Evolutionary conservation across 1,140 invertebrate species (phyloP), one percentile per base, ranked within the genome.

Genomic region (Diabrotica virgifera): DNA sequence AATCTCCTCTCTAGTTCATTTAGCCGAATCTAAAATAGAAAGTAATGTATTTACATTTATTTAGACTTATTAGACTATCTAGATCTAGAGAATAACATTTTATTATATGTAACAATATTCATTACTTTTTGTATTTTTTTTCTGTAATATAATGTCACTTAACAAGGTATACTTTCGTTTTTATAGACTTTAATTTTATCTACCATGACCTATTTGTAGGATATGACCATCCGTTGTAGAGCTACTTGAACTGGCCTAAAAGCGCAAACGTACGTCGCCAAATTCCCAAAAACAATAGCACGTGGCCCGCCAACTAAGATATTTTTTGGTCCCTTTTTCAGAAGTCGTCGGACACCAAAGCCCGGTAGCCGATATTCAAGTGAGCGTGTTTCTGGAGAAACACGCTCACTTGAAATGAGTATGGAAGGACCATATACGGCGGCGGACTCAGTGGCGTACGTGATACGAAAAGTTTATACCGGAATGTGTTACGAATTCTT

Each of bases 251-350:
- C 40, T 46, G 40, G 40, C 40, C 40, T 46, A 46, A 46, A 8
- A 54, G 12, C 12, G 5, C 52, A 8, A 35, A 54, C 8, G 9
- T 12, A 8, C 12, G 24, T 54, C 52, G n/a, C 12, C 12, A 51
- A 59, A 50, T 59, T 51, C 58, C 13, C 58, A 40, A 59, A 73
- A 67, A 74, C 72, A 74, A 76, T 72, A 76, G 74, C 74, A 73
- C 74, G 74, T 76, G 74, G 58, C 58, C 40, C 36, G 69, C 70
- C 66, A 52, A 68, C 65, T 66, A 59, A 62, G 10, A 12, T 14
- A 38, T 62, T 62, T 62, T 62, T 62, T 54, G 67, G 63, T 69
- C 65, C 64, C 67, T 70, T 70, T 70, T 62, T 37, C 24, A 54
- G 50, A 62, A 62, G 54, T 63, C 67, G 59, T 58, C 70, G 40